Percentiles rank a stretch among this genome's conserved stretches.
These are phyloP conservation scores for Pachymerium ferrugineum DNA, from an alignment of 2,888 invertebrate genomes.

Conservation along the genomic window DNA sequence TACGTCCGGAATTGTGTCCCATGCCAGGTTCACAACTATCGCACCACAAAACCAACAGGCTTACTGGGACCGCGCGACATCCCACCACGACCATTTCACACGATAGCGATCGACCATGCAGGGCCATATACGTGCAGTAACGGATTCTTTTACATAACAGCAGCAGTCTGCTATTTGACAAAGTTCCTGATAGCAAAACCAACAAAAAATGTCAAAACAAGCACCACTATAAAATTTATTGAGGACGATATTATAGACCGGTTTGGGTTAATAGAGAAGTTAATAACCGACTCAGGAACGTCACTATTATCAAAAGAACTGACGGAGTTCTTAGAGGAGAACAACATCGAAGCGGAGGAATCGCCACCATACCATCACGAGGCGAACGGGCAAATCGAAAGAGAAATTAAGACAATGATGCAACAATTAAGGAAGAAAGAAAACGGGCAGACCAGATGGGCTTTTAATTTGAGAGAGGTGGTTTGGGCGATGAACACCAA, in stretches of 20 bases:
- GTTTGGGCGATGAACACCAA: background rate
- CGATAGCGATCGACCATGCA: constrained; percentile 8
- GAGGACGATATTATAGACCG: background rate
- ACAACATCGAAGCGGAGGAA: background rate
- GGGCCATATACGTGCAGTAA: background rate
- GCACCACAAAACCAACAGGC: background rate
- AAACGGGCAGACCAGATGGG: background rate
- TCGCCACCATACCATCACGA: background rate
- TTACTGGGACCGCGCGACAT: background rate
- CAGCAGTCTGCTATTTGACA: background rate
- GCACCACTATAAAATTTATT: background rate
- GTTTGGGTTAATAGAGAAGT: background rate
- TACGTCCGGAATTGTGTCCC: background rate
- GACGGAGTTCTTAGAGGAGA: background rate
- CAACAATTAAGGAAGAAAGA: background rate
- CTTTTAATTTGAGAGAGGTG: background rate
- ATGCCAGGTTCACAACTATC: constrained; percentile 27
- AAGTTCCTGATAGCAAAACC: background rate
- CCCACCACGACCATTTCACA: constrained; percentile 10
- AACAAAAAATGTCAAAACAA: background rate
- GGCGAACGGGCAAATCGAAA: background rate
- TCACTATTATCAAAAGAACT: background rate
- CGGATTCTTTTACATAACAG: background rate
- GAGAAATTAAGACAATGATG: background rate
- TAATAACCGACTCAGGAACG: background rate